Base-by-base conservation (phyloP, 2,797 vertebrate species). In the Dallia pectoralis region DNA sequence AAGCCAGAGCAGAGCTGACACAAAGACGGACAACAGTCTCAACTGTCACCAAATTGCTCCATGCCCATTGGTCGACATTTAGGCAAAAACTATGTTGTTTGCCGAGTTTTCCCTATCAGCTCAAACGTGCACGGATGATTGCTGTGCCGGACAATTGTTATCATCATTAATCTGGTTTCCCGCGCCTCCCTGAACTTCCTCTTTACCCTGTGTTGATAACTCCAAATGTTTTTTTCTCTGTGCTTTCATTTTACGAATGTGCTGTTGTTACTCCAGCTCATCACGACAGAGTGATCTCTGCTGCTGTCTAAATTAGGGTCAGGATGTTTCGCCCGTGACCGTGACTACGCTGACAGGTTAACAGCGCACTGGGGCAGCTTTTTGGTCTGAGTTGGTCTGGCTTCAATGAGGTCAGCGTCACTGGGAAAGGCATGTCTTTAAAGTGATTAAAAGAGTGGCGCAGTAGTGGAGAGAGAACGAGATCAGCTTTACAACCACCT, bases 341-440 rank as follows among this genome's bases (percentile, higher is more conserved):
- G 12, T 12, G 40, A 47, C 66, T 74, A 59, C 30, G 44, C 71
- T 71, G 76, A 74, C 76, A 76, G 71, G 75, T 65, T 76, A 65
- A 65, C 75, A 66, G 69, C 48, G 11, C 63, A 63, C 59, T 47
- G 47, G 6, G 40, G 36, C 12, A 51, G 67, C 30, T 32, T 27
- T 63, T 51, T 63, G 33, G 44, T 36, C 61, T 33, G 47, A 40
- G 59, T 48, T 68, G 32, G 47, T 59, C 74, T 67, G 4, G 32
- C 62, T 67, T 40, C 62, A 69, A 61, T 66, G 65, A 77, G 70
- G 70, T 77, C 18, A 18, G 64, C 48, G 70, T 71, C 53, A 22
- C 27, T 30, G 47, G 67, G 65, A 67, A 40, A 74, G 32, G n/a
- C 66, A 40, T 29, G 67, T 63, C 25, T 82, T 80, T 77, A 78